Evolutionary conservation across 1,140 invertebrate species (phyloP), one percentile per base, ranked within the genome.

Genomic region (Platyscapa corneri): DNA sequence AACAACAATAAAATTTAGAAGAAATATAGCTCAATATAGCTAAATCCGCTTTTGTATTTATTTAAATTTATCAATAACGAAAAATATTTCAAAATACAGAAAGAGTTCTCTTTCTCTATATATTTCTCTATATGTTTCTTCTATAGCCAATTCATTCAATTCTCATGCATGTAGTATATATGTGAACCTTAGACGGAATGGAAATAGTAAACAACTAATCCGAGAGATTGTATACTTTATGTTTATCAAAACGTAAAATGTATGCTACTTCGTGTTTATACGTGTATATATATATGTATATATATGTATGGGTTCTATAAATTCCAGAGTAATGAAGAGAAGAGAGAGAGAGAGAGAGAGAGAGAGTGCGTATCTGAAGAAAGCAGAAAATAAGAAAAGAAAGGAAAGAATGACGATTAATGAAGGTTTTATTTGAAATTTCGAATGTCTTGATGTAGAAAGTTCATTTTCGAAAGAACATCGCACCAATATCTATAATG

Each of bases 11-110:
- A 80, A 67, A 3, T n/a, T 65, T 60, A 18, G 1, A 72, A 72
- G 67, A 82, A 74, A 72, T 56, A 74, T 74, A n/a, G 7, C 53
- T 60, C 30, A 8, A n/a, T n/a, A n/a, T n/a, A n/a, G n/a, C n/a
- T n/a, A n/a, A n/a, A n/a, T 67, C 60, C 78, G 53, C 82, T 65
- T 42, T 78, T 56, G 82, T 78, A 84, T 84, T 84, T 65, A 60
- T 70, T 84, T 77, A 70, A 65, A 83, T 18, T 60, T 14, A 10
- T 3, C 16, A n/a, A 30, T n/a, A 56, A 23, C 65, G 42, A 65
- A 75, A 39, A 84, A 70, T 77, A 18, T 23, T 0, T n/a, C 32
- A 67, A 16, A 30, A 3, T 14, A 70, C 16, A 64, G 53, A 23
- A 64, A 30, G 16, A 7, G 30, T 16, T 30, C 1, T 34, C 49